Base-by-base conservation (phyloP, 2,113 vertebrate species). In the Poeciliopsis retropinna region DNA sequence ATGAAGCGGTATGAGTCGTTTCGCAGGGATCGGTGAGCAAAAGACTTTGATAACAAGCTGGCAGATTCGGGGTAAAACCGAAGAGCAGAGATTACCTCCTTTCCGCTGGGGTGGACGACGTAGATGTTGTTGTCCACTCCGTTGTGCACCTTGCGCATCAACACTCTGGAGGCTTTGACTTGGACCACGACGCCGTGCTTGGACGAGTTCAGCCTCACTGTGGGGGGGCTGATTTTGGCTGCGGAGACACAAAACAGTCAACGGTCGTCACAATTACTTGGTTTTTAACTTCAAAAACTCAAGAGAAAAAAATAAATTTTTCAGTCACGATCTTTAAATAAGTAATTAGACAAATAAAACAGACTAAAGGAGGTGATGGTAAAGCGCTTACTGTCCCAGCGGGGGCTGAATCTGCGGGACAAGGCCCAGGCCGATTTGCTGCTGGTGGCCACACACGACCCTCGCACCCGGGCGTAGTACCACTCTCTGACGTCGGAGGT, bases 381-480 rank as follows among this genome's bases (percentile, higher is more conserved):
- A 51, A 44, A 15, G 15, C 57, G 89, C 95, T 92, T 73, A 95
- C 95, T 94, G 82, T 94, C 89, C 92, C 91, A 94, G 39, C 89
- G 90, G 1, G 95, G 94, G 80, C 89, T 91, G 88, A 95, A 94
- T 62, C 94, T 90, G 41, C 75, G 72, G 29, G 93, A 92, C 3
- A 91, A 72, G 29, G 79, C 70, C 95, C 95, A 95, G 41, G 86
- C 31, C 15, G 95, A 95, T 27, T 60, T 78, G 27, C 64, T 70
- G 22, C 70, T 61, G 22, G 82, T 75, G 1, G 83, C 8, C 30
- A 3, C 27, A 10, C 79, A 84, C 34, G 70, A 75, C 0, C 88
- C 84, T 0, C 80, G 82, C 19, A 94, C 92, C 67, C 92, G 84
- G 64, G 93, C 93, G 5, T 95, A 95, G 90, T 95, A 95, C 93